Percentiles rank a stretch among this genome's conserved stretches.
Evolutionary conservation across 2,113 vertebrate species (phyloP).

Genomic region (Bubo bubo): DNA sequence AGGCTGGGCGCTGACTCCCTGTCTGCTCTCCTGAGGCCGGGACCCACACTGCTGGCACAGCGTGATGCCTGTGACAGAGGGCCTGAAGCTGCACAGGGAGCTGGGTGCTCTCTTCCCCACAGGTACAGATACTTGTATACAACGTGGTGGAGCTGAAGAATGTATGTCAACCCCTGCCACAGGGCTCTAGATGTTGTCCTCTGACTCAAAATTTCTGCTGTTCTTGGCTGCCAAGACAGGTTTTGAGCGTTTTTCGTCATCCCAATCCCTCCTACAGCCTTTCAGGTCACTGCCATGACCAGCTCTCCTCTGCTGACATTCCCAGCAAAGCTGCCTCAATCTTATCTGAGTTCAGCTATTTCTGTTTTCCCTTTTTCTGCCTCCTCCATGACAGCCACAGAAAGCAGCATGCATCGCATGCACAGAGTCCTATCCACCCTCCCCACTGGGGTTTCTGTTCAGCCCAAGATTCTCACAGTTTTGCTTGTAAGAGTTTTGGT

Average conservation of each 20-base stretch:
- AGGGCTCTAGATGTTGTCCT: not conserved
- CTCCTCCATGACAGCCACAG: not conserved
- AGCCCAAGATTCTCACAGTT: not conserved
- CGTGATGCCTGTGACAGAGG: fast-evolving
- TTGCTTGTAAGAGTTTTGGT: not conserved
- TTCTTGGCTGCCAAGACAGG: not conserved
- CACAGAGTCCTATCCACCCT: not conserved
- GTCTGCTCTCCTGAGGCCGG: not conserved
- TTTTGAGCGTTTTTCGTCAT: not conserved
- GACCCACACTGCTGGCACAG: not conserved
- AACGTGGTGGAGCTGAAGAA: not conserved
- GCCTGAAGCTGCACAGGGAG: not conserved
- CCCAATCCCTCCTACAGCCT: not conserved
- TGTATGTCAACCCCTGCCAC: not conserved
- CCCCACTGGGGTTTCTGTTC: not conserved
- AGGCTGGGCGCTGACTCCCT: not conserved
- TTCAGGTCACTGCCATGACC: not conserved
- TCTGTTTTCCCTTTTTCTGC: not conserved
- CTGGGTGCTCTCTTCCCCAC: not conserved
- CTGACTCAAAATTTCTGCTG: not conserved
- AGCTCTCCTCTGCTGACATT: not conserved
- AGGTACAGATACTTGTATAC: not conserved
- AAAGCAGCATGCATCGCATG: not conserved
- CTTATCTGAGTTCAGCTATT: not conserved
- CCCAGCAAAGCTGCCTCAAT: not conserved